Evolutionary conservation across 2,888 invertebrate genomes (phyloP), one percentile per base, ranked within the genome.

Genomic region (Mythimna loreyi): DNA sequence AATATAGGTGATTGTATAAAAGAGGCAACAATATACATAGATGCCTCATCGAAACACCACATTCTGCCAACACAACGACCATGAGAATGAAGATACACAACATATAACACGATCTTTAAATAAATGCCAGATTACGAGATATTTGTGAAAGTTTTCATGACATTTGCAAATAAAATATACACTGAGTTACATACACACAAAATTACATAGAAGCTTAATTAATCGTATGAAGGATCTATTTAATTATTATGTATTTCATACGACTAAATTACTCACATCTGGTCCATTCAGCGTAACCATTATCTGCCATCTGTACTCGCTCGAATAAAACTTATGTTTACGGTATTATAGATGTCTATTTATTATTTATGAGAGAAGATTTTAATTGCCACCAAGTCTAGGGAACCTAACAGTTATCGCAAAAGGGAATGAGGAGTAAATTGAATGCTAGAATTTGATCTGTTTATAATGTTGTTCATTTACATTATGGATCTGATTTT

Each of bases 101-200:
- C 80, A 87, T 82, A 79, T 80, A 84, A 64, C 82, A 84, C 78
- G 79, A 84, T 85, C 83, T 66, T 82, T 77, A 87, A 87, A 89
- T 92, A 92, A 92, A 92, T 92, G 92, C 92, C 89, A 85, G 85
- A 88, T 80, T 79, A 81, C 74, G 80, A 86, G 81, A 87, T 86
- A 77, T 73, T 80, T 72, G 74, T 80, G 75, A 82, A 75, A 75
- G 23, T 61, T 52, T 70, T 82, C 74, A 85, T 78, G 81, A 86
- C 62, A 79, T 84, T 82, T 73, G 82, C 83, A 84, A 86, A 84
- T 82, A 74, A 86, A 85, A 85, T 86, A 80, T 87, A 89, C 84
- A 89, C 83, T 86, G 78, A 77, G 74, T 78, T 83, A 84, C 82
- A 86, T 84, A 87, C 81, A 89, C 85, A 90, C 82, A 84, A 84